These are phyloP conservation scores for Cyprinus carpio DNA, from an alignment of 2,113 vertebrate genomes.

Conservation along the genomic window DNA sequence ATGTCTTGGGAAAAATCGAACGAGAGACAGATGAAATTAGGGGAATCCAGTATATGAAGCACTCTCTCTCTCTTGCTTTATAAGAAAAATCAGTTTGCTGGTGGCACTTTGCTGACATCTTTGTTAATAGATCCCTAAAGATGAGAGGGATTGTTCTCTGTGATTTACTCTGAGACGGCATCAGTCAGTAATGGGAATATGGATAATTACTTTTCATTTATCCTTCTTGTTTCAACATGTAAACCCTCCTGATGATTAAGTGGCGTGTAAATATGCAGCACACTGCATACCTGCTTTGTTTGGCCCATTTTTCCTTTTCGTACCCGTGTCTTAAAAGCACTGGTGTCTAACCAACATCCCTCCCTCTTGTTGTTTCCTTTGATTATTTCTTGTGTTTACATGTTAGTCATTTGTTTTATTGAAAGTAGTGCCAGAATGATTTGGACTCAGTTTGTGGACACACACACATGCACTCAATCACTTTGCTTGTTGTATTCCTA, in stretches of 20 bases:
- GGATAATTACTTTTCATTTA: slow-evolving; percentile 36
- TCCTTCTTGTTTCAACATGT: slow-evolving; percentile 28
- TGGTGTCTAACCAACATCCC: slow-evolving; percentile 31
- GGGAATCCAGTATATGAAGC: slow-evolving; percentile 45
- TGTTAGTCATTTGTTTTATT: slow-evolving; percentile 53
- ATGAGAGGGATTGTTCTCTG: slow-evolving; percentile 17
- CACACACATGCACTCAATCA: slow-evolving; percentile 5
- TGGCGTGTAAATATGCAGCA: not conserved
- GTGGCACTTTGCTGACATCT: slow-evolving; percentile 33
- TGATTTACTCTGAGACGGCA: slow-evolving; percentile 20
- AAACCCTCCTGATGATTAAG: slow-evolving; percentile 36
- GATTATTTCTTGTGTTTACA: slow-evolving; percentile 45
- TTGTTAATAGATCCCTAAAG: slow-evolving; percentile 33
- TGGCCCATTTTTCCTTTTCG: slow-evolving; percentile 10
- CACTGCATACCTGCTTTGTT: not conserved
- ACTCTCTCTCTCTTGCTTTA: slow-evolving; percentile 26
- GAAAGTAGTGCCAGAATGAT: slow-evolving; percentile 36
- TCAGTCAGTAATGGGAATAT: slow-evolving; percentile 33
- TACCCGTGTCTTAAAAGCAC: slow-evolving; percentile 35
- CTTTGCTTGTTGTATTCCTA: not conserved
- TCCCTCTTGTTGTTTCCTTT: slow-evolving; percentile 43
- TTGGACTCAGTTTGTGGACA: slow-evolving; percentile 47
- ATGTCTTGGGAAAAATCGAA: slow-evolving; percentile 71
- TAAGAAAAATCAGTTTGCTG: slow-evolving; percentile 4
- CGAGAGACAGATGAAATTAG: slow-evolving; percentile 46